Evolutionary conservation across 2,888 invertebrate genomes (phyloP).

Genomic region (Heliconius ismenius): DNA sequence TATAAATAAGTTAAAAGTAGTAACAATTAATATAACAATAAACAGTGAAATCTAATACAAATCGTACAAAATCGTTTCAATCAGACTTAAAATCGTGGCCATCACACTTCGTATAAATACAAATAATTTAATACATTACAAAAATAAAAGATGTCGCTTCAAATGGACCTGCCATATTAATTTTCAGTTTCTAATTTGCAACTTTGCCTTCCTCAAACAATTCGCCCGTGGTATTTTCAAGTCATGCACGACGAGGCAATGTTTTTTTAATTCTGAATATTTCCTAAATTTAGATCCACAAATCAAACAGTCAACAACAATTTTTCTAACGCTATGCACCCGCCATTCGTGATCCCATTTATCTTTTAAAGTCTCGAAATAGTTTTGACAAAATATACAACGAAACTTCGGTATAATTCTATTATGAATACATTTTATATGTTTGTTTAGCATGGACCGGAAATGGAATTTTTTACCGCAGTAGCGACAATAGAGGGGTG

Average conservation of each 20-base stretch:
- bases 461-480: conserved; percentile 70
- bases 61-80: conserved; percentile 1
- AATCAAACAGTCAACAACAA: conserved; percentile 66
- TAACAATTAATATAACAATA: neutral
- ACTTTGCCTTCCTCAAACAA: conserved; percentile 50
- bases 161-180: conserved; percentile 29
- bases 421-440: conserved; percentile 63
- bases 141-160: conserved; percentile 14
- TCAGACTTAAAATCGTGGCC: conserved; percentile 28
- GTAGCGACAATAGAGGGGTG: conserved; percentile 60
- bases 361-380: conserved; percentile 63
- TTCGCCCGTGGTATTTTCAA: conserved; percentile 63
- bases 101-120: conserved; percentile 28
- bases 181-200: neutral
- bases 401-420: conserved; percentile 55
- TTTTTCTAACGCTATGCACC: conserved; percentile 70
- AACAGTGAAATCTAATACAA: neutral
- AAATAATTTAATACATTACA: neutral
- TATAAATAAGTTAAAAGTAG: neutral
- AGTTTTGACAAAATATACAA: conserved; percentile 65
- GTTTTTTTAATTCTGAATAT: conserved; percentile 67
- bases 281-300: conserved; percentile 73
- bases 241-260: conserved; percentile 58
- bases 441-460: conserved; percentile 73
- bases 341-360: conserved; percentile 79